These are phyloP conservation scores for Tarsius wallacei DNA, from an alignment of 2,797 vertebrate genomes.

Conservation along the genomic window DNA sequence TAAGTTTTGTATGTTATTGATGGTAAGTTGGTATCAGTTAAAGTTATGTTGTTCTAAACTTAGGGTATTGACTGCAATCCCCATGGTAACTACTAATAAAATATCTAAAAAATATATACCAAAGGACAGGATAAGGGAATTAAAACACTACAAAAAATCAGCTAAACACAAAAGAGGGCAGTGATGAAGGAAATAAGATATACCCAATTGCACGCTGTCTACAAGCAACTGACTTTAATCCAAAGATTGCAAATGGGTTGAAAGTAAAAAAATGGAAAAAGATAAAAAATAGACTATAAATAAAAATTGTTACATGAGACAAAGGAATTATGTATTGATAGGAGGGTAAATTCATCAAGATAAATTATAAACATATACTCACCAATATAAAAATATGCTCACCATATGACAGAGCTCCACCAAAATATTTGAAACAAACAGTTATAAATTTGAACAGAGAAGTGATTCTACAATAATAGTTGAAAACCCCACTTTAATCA, in stretches of 20 bases:
- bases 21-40: background rate
- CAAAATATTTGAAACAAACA: background rate
- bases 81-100: background rate
- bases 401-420: background rate
- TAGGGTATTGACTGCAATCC: background rate
- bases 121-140: background rate
- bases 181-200: background rate
- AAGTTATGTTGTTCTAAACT: background rate
- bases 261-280: background rate
- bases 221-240: background rate
- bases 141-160: background rate
- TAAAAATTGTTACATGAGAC: background rate
- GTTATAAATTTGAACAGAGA: background rate
- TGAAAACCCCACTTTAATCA: background rate
- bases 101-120: background rate
- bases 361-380: background rate
- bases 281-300: background rate
- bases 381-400: too few species aligned
- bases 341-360: background rate
- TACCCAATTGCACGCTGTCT: background rate
- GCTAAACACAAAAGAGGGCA: background rate
- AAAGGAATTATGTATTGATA: background rate
- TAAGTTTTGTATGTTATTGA: too few species aligned
- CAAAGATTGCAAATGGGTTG: background rate
- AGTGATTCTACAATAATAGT: background rate